Conservation (phyloP, 2,113 vertebrate genomes). For the Laterallus jamaicensis region DNA sequence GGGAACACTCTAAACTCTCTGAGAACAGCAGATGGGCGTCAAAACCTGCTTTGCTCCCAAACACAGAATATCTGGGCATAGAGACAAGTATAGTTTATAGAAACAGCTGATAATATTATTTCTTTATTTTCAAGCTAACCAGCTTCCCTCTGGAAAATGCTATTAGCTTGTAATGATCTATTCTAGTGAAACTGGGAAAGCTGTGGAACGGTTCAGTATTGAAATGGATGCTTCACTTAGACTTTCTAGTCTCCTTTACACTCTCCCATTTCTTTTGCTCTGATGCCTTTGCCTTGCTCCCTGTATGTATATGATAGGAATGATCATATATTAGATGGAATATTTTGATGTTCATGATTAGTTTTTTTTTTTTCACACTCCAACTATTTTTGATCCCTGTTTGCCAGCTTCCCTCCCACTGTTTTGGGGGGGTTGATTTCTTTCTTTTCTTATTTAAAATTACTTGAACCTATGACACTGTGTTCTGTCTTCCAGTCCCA, state of each 20-base stretch:
- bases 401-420: not conserved
- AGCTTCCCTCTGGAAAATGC: not conserved
- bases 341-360: not conserved
- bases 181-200: not conserved
- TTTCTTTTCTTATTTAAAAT: not conserved
- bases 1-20: not conserved
- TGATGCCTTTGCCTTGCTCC: not conserved
- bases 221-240: not conserved
- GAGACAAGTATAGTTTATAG: not conserved
- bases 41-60: constrained; percentile 1
- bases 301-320: accelerated
- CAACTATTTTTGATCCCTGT: not conserved
- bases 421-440: accelerated
- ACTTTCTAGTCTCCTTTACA: not conserved
- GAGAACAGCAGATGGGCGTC: not conserved
- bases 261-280: not conserved
- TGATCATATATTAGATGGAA: not conserved
- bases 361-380: not conserved
- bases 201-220: not conserved
- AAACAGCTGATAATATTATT: not conserved
- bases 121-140: not conserved
- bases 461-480: not conserved
- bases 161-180: not conserved
- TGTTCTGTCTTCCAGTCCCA: not conserved
- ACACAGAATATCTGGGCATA: constrained; percentile 2